Base-by-base conservation (phyloP, 2,888 invertebrate species). In the Psylliodes chrysocephalus region DNA sequence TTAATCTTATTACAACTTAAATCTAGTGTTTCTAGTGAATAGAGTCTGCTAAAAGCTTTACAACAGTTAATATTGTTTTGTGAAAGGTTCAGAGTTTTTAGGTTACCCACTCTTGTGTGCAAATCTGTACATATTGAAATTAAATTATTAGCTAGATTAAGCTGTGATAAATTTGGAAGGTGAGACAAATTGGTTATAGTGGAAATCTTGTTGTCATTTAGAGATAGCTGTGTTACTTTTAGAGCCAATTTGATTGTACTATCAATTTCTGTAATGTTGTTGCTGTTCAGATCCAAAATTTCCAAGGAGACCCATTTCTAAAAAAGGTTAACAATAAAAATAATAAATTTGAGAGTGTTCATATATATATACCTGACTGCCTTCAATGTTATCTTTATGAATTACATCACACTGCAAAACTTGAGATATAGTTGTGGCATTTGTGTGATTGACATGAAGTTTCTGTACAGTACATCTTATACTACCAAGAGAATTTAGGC, bases 81-180 rank as follows among this genome's bases (percentile, higher is more conserved):
- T 0, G 94, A 91, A 51, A 98, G 81, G 78, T 94, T 91, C 52
- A 98, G 86, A 61, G 88, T 89, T n/a, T 91, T 89, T 46, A 98
- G 87, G 82, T 96, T 96, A 4, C 96, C 96, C 63, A 98, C 86
- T 81, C 92, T 92, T 3, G 90, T 88, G 79, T 96, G 92, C 83
- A 96, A 88, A 78, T 91, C 88, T 25, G 90, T 87, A 70, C 95
- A 90, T 2, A 87, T 79, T 0, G 84, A 81, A 72, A 94, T 91
- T 44, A 88, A 85, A 84, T 96, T 97, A 76, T 92, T 90, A 0
- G 92, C 91, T 17, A 97, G 82, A 74, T 93, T 91, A 8, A 98
- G 84, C 51, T 89, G 84, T 7, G 90, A 88, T 19, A 98, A 82
- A 60, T 91, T 87, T 55, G 94, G 91, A 33, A 97, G 84, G 69